Evolutionary conservation across 1,140 invertebrate genomes (phyloP).

Genomic region (Pentalonia nigronervosa): DNA sequence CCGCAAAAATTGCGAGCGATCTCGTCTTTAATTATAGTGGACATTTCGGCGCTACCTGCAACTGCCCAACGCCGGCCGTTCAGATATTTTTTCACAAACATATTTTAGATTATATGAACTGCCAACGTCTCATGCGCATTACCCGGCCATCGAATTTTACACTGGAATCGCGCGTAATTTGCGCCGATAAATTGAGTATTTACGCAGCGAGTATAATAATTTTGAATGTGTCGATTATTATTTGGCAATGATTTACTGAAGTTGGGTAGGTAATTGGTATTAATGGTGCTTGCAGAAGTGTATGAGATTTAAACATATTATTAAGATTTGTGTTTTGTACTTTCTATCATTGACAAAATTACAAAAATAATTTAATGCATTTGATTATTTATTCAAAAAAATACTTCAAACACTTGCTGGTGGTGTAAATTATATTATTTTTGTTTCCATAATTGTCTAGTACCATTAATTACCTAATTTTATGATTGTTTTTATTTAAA

Average conservation of each 20-base stretch:
- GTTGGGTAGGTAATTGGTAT: conserved; percentile 37
- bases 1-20: neutral
- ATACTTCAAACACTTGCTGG: neutral
- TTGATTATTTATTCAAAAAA: neutral
- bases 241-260: conserved; percentile 50
- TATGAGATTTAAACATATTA: neutral
- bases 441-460: neutral
- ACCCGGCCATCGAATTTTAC: neutral
- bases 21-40: neutral
- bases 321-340: neutral
- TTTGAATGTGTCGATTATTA: neutral
- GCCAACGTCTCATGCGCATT: neutral
- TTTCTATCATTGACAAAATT: neutral
- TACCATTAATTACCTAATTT: neutral
- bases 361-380: neutral
- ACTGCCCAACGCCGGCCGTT: neutral
- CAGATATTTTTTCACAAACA: neutral
- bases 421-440: neutral
- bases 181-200: neutral
- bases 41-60: neutral
- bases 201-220: neutral
- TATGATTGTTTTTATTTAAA: neutral
- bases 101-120: neutral
- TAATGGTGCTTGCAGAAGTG: neutral
- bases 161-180: neutral